Conservation (phyloP, 2,888 invertebrate species). For the Zootermopsis nevadensis region DNA sequence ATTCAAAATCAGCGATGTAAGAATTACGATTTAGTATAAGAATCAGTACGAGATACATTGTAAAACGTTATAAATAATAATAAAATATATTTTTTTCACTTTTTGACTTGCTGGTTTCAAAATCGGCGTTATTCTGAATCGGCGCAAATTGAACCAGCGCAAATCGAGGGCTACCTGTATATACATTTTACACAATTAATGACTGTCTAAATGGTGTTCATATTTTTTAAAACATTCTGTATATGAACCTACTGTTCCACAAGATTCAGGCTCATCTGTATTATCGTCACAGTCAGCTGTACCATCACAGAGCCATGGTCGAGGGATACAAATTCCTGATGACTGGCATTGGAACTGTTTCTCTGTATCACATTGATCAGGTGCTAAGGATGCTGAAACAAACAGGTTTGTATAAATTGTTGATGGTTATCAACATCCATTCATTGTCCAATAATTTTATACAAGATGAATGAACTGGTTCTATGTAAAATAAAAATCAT, state of each 20-base stretch:
- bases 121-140: too few relatives aligned
- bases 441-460: background rate
- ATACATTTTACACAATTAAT: too few relatives aligned
- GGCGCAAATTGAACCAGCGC: too few relatives aligned
- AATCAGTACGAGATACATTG: too few relatives aligned
- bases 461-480: background rate
- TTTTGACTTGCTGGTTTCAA: too few relatives aligned
- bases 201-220: too few relatives aligned
- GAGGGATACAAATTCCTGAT: slow-evolving; percentile 91
- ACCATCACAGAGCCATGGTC: slow-evolving; percentile 94
- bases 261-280: slow-evolving; percentile 88
- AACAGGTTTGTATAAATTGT: background rate
- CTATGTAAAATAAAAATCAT: background rate
- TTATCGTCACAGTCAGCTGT: slow-evolving; percentile 91
- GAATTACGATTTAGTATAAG: too few relatives aligned
- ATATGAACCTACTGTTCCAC: slow-evolving; percentile 67
- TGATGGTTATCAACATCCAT: background rate
- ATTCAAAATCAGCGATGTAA: too few relatives aligned
- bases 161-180: too few relatives aligned
- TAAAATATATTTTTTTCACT: too few relatives aligned
- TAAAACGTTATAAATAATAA: too few relatives aligned
- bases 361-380: slow-evolving; percentile 88
- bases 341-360: slow-evolving; percentile 91
- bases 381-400: slow-evolving; percentile 75
- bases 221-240: too few relatives aligned